Percentiles rank a stretch among this genome's conserved stretches.
Conservation (phyloP, 2,797 vertebrate genomes). For the Philypnodon macrostomus region DNA sequence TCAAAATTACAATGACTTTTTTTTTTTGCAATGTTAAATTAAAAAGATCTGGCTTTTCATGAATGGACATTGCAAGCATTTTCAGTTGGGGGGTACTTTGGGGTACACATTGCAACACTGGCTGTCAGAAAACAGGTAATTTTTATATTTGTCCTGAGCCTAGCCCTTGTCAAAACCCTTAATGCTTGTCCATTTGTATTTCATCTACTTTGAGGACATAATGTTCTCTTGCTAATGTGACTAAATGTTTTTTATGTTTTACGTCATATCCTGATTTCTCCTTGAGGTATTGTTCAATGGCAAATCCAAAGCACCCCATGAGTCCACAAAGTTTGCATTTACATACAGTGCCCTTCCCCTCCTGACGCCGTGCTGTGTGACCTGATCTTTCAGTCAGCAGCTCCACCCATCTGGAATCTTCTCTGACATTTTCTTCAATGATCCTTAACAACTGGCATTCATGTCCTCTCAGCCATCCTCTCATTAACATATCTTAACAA, state of each 20-base stretch:
- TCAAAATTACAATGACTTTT: no score
- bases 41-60: no score
- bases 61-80: no score
- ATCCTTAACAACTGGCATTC: slow-evolving; percentile 24
- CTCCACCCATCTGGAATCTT: slow-evolving; percentile 10
- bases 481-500: slow-evolving; percentile 12
- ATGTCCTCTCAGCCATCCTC: slow-evolving; percentile 9
- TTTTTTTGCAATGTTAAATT: no score
- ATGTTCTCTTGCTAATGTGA: no score
- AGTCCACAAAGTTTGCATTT: slow-evolving; percentile 63
- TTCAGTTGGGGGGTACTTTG: no score
- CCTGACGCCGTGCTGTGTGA: slow-evolving; percentile 11
- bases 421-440: slow-evolving; percentile 28
- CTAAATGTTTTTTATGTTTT: background rate
- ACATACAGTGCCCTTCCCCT: slow-evolving; percentile 22
- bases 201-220: no score
- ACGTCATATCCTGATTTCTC: background rate
- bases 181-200: no score
- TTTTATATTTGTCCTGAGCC: no score
- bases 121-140: no score
- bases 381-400: slow-evolving; percentile 1
- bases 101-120: no score
- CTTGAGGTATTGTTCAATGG: background rate
- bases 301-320: slow-evolving; percentile 14
- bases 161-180: no score